Conservation (phyloP, 2,113 vertebrate species). For the Neodontobutis hainanensis region DNA sequence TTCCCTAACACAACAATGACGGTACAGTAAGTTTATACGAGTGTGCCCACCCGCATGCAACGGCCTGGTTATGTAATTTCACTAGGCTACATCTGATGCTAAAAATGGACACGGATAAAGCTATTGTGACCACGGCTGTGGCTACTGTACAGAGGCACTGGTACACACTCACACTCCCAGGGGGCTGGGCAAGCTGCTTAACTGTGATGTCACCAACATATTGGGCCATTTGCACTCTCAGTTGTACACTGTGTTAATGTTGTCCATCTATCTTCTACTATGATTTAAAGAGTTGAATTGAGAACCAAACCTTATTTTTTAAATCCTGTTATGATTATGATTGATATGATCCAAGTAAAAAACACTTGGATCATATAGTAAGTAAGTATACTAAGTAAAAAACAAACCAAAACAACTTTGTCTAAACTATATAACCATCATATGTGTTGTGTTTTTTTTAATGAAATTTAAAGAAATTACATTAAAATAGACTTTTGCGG, state of each 20-base stretch:
- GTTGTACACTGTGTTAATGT: not conserved
- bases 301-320: too few species aligned
- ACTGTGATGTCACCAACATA: slow-evolving; percentile 24
- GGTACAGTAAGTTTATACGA: slow-evolving; percentile 52
- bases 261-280: not conserved
- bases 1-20: slow-evolving; percentile 63
- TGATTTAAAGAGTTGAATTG: too few species aligned
- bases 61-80: slow-evolving; percentile 68
- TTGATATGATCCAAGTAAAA: too few species aligned
- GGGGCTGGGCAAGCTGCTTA: slow-evolving; percentile 40
- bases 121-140: slow-evolving; percentile 74
- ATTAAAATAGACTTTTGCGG: too few species aligned
- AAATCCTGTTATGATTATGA: too few species aligned
- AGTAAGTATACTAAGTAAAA: too few species aligned
- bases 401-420: too few species aligned
- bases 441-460: too few species aligned
- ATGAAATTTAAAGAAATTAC: too few species aligned
- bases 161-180: slow-evolving; percentile 14
- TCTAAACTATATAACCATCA: too few species aligned
- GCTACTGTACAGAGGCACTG: slow-evolving; percentile 45
- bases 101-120: slow-evolving; percentile 76
- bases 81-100: slow-evolving; percentile 75
- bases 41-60: slow-evolving; percentile 55
- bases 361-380: too few species aligned
- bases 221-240: slow-evolving; percentile 13